Percentiles rank a stretch among this genome's conserved stretches.
Conservation (phyloP, 2,797 vertebrate species). For the Darevskia nairensis region DNA sequence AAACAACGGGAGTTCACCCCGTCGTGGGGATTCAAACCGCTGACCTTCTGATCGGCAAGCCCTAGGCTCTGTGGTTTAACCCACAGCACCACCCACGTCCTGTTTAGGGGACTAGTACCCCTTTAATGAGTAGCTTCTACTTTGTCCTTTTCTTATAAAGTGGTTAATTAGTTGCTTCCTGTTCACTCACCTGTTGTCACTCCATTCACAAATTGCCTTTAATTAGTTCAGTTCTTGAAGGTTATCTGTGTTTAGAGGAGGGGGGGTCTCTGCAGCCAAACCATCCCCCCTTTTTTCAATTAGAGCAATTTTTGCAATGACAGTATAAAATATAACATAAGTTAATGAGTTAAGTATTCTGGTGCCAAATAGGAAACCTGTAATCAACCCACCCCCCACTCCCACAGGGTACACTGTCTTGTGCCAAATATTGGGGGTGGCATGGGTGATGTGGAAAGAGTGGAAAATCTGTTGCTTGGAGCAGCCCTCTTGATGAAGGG, state of each 20-base stretch:
- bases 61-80: too few relatives aligned
- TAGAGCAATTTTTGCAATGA: neutral
- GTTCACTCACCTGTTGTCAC: neutral
- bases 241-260: neutral
- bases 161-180: neutral
- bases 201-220: neutral
- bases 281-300: neutral
- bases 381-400: neutral
- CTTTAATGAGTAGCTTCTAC: neutral
- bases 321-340: neutral
- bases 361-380: neutral
- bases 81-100: too few relatives aligned
- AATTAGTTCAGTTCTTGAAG: neutral
- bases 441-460: too few relatives aligned
- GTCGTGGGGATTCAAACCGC: too few relatives aligned
- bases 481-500: too few relatives aligned
- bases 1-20: too few relatives aligned
- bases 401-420: neutral
- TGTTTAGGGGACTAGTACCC: neutral
- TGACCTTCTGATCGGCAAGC: too few relatives aligned
- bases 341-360: neutral
- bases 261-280: neutral
- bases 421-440: too few relatives aligned
- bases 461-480: too few relatives aligned
- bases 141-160: neutral